Percentiles rank a stretch among this genome's conserved stretches.
Conservation (phyloP, 1,140 invertebrate species). For the Nautilus pompilius region DNA sequence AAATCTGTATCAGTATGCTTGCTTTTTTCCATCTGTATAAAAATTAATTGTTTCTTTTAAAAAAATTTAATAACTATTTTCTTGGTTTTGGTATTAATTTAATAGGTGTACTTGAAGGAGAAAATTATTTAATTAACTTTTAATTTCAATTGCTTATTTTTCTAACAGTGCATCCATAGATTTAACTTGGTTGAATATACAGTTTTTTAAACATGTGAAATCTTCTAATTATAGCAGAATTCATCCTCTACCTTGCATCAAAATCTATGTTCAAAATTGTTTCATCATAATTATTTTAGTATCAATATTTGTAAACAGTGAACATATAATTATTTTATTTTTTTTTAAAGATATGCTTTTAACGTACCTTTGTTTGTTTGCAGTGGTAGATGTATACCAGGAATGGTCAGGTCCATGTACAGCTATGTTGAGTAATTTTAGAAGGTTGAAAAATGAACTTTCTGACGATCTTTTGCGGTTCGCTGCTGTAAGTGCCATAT, state of each 20-base stretch:
- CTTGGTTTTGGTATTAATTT: too few species aligned
- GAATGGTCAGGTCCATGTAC: constrained; percentile 89
- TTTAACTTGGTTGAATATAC: too few species aligned
- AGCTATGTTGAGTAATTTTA: constrained; percentile 81
- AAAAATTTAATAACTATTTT: too few species aligned
- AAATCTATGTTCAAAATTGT: neutral
- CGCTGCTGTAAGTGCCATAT: constrained; percentile 74
- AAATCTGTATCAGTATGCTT: too few species aligned
- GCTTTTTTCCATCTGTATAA: too few species aligned
- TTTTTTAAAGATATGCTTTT: neutral
- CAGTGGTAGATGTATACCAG: constrained; percentile 87
- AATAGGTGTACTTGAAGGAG: too few species aligned
- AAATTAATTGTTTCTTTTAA: too few species aligned
- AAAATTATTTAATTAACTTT: too few species aligned
- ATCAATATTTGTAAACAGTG: neutral
- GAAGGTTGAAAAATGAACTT: constrained; percentile 84
- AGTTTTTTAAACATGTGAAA: neutral
- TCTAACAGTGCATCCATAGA: too few species aligned
- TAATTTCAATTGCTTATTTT: too few species aligned
- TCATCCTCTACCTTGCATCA: neutral
- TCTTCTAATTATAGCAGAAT: neutral
- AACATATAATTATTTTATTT: neutral
- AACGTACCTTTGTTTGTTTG: constrained; percentile 21
- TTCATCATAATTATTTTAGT: neutral
- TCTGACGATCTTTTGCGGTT: constrained; percentile 79